phyloP scores from a whole-genome alignment of 2,888 invertebrate genomes.

The Heliconius cydno region DNA sequence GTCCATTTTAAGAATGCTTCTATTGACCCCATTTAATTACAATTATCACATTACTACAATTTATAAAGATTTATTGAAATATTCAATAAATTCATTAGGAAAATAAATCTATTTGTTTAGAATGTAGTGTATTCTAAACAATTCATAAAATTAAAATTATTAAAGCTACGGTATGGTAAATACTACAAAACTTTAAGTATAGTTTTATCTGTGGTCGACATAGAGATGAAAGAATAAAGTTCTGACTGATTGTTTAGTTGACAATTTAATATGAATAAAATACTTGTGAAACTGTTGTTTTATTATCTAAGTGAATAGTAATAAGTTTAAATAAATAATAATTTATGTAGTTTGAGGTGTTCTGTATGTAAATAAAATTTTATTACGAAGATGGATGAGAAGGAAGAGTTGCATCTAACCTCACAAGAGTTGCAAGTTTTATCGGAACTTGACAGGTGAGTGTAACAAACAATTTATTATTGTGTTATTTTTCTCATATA shows the following conservation, averaged over 20 bases:
- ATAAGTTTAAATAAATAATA: neutral
- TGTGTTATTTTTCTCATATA: constrained; percentile 31
- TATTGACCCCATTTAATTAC: no score
- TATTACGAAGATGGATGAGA: constrained; percentile 78
- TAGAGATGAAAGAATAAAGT: neutral
- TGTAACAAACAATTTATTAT: constrained; percentile 42
- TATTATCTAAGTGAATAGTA: constrained; percentile 9
- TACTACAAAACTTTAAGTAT: neutral
- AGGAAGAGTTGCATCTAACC: constrained; percentile 88
- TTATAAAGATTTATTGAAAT: no score
- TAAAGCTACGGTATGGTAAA: neutral
- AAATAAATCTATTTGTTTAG: no score
- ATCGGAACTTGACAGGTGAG: constrained; percentile 93
- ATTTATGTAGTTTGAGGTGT: neutral
- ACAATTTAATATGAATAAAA: constrained; percentile 25
- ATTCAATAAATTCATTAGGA: no score
- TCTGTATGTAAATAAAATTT: constrained; percentile 30
- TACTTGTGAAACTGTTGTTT: constrained; percentile 6
- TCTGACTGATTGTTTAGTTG: constrained; percentile 9
- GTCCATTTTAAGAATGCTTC: no score
- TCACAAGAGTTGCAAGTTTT: constrained; percentile 93
- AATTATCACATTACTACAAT: no score
- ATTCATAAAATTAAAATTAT: neutral
- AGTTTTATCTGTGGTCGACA: neutral
- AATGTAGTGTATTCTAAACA: neutral